A percentile compares a stretch with the other conserved stretches of the same genome.
Evolutionary conservation across 2,888 invertebrate genomes (phyloP).

Genomic region (Platycheirus rosarum): DNA sequence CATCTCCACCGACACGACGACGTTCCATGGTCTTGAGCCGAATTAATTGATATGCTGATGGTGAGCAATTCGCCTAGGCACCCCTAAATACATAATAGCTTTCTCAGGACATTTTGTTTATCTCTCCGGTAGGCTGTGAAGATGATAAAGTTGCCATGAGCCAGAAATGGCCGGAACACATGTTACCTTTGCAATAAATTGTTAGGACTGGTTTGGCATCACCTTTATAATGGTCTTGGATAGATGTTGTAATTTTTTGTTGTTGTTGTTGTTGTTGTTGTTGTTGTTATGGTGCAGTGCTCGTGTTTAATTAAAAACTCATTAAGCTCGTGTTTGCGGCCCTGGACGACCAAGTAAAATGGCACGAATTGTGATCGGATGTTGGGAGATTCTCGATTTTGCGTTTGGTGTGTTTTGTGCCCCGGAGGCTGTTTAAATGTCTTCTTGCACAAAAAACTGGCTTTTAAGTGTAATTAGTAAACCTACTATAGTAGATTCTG

Average conservation of each 20-base stretch:
- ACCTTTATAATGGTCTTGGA: conserved; percentile 7
- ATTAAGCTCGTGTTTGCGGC: conserved; percentile 57
- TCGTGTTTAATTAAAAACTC: conserved; percentile 73
- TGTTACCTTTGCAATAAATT: conserved; percentile 43
- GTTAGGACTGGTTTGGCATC: conserved; percentile 54
- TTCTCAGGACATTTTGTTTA: conserved; percentile 59
- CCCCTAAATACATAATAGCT: conserved; percentile 54
- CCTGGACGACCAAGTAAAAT: conserved; percentile 40
- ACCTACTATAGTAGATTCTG: too few relatives aligned
- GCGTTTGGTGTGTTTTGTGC: conserved; percentile 5
- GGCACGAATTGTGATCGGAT: conserved; percentile 65
- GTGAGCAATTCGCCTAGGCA: conserved; percentile 53
- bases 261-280: background rate
- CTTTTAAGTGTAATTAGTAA: conserved; percentile 58
- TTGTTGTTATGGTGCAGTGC: conserved; percentile 28
- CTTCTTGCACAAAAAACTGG: conserved; percentile 36
- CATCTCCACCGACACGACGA: background rate
- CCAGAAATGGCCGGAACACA: conserved; percentile 39
- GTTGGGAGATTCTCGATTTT: conserved; percentile 15
- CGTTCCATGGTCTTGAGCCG: conserved; percentile 10
- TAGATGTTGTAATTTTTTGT: conserved; percentile 21
- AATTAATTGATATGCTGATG: conserved; percentile 65
- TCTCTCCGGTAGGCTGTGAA: conserved; percentile 50
- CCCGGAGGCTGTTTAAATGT: conserved; percentile 22
- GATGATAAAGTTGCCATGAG: conserved; percentile 58